phyloP scores from a whole-genome alignment of 2,888 invertebrate species.

The Acrocyrtus sp. region DNA sequence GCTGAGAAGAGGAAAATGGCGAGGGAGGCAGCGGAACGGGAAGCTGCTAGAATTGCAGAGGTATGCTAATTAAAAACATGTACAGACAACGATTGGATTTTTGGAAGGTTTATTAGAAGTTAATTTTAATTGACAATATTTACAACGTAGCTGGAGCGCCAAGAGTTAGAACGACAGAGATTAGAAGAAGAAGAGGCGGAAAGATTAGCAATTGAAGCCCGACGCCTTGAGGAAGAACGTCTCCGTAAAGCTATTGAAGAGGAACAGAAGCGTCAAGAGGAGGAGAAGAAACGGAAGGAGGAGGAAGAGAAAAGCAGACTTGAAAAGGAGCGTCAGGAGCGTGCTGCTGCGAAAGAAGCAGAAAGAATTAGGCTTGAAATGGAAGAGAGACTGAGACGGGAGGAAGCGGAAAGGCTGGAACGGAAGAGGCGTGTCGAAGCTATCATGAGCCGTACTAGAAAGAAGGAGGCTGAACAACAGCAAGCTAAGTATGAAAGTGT shows the following conservation, averaged over 20 bases:
- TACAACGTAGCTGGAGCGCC: slow-evolving; percentile 77
- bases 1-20: slow-evolving; percentile 89
- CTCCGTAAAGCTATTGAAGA: slow-evolving; percentile 83
- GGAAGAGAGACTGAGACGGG: slow-evolving; percentile 82
- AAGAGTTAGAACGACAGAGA: slow-evolving; percentile 78
- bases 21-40: slow-evolving; percentile 89
- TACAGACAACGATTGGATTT: no score
- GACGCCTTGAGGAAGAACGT: slow-evolving; percentile 85
- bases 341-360: slow-evolving; percentile 66
- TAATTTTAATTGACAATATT: no score
- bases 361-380: slow-evolving; percentile 79
- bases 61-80: no score
- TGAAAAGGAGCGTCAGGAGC: slow-evolving; percentile 86
- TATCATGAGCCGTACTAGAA: slow-evolving; percentile 90
- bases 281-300: slow-evolving; percentile 81
- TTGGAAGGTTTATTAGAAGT: no score
- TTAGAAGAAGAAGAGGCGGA: slow-evolving; percentile 83
- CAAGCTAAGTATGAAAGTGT: slow-evolving; percentile 61
- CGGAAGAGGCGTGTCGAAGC: slow-evolving; percentile 91
- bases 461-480: slow-evolving; percentile 66
- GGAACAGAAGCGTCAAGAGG: slow-evolving; percentile 78
- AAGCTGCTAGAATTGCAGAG: slow-evolving; percentile 85
- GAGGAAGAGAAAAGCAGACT: slow-evolving; percentile 82
- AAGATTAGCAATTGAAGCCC: slow-evolving; percentile 81
- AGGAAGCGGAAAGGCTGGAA: slow-evolving; percentile 89